Evolutionary conservation across 1,140 invertebrate genomes (phyloP), one percentile per base, ranked within the genome.

Genomic region (Euglossa dilemma): DNA sequence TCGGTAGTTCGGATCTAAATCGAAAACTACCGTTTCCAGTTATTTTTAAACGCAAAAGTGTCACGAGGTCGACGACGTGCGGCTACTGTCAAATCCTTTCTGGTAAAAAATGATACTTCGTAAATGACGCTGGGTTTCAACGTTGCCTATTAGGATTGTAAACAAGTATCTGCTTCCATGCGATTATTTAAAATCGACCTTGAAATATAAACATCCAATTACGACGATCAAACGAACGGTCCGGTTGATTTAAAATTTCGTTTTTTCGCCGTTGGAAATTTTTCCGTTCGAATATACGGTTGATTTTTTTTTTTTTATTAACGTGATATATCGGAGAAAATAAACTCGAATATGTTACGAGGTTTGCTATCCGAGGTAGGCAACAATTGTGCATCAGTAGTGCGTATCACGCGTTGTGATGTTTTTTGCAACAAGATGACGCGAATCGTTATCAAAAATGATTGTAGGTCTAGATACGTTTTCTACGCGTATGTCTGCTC

Each of bases 131-230:
- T 36, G 43, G 9, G 18, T 43, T 16, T 28, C 43, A 5, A 61
- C 23, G 45, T 20, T 12, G 63, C n/a, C 28, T 18, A 64, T 2
- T 64, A 64, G 8, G 63, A 64, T 64, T 67, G 50, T n/a, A 12
- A 50, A 45, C 2, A 57, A 57, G 12, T 23, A 61, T 25, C 43
- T 11, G 56, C 11, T 50, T 25, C 11, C 16, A 69, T 9, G 23
- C 18, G 54, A 71, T 80, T 36, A 69, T 61, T 80, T 45, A 28
- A 11, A 7, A 28, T 36, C 16, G 20, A 61, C 25, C 28, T 70
- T 80, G 67, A 80, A 71, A 45, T 14, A 67, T 57, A 79, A 79
- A n/a, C 11, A 50, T 71, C 45, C 8, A 25, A 70, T 79, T 71
- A 61, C 11, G 25, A 36, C 43, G 12, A 20, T 28, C 50, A 20